Percentiles rank a stretch among this genome's conserved stretches.
phyloP scores from a whole-genome alignment of 1,140 invertebrate species.

The Zeugodacus cucurbitae region DNA sequence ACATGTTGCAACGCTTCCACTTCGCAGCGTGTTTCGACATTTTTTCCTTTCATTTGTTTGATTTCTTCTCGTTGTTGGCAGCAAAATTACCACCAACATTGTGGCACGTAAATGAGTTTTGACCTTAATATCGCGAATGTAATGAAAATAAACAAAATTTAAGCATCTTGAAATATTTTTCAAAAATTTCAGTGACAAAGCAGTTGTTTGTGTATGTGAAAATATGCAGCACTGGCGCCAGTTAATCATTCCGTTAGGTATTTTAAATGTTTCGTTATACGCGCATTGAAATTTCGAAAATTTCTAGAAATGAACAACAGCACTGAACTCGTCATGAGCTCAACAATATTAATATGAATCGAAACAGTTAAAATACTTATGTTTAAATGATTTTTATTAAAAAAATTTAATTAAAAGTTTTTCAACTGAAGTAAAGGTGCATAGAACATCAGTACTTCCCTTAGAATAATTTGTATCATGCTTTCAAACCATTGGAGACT shows the following conservation, averaged over 20 bases:
- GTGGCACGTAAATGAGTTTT: slow-evolving; percentile 30
- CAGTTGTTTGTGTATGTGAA: background rate
- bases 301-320: background rate
- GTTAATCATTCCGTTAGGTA: slow-evolving; percentile 16
- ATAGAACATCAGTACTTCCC: too few species aligned
- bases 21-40: background rate
- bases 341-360: too few species aligned
- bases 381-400: too few species aligned
- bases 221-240: slow-evolving; percentile 13
- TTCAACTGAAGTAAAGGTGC: too few species aligned
- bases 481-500: too few species aligned
- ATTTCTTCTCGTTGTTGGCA: background rate
- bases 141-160: background rate
- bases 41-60: background rate
- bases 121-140: background rate
- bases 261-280: background rate
- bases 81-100: slow-evolving; percentile 12
- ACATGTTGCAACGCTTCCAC: slow-evolving; percentile 31
- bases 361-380: too few species aligned
- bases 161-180: slow-evolving; percentile 9
- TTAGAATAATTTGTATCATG: too few species aligned
- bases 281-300: background rate
- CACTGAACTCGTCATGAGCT: too few species aligned
- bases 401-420: too few species aligned
- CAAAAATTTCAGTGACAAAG: background rate